Base-by-base conservation (phyloP, 2,797 vertebrate species). In the Ceryle rudis region DNA sequence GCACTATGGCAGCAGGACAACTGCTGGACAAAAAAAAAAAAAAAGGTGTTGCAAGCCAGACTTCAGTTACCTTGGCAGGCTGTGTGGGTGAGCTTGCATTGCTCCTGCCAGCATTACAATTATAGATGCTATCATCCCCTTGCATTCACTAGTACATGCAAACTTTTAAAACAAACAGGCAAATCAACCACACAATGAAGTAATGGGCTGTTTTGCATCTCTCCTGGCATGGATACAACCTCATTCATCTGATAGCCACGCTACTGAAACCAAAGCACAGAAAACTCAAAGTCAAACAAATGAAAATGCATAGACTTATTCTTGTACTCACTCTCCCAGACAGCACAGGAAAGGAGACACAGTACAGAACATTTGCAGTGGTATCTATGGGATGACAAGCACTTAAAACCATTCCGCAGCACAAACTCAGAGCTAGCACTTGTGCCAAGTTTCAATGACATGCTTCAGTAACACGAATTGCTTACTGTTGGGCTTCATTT, bases 81-180 rank as follows among this genome's bases (percentile, higher is more conserved):
- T 81, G 44, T 33, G 54, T 42, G 94, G 89, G 89, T 91, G 75
- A 96, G 81, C 72, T 69, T 78, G 94, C 86, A 75, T 33, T 0
- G 15, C 78, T 93, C 35, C 86, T 87, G 95, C 91, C 94, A 94
- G 90, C 78, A 55, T 78, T 55, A 71, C 89, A 81, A 92, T 94
- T 95, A 97, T 84, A 94, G 95, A 97, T 96, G 83, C 86, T 97
- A 96, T 97, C 95, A 94, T 79, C 71, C 83, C 88, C 81, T 81
- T 11, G 15, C 71, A 93, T 97, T 95, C 95, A 90, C 64, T 46
- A 93, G 47, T 90, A 95, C 94, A 97, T 89, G 88, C 95, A 96
- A 96, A 97, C 91, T 95, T 94, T 95, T 94, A 95, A 97, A 95
- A 96, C 91, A 97, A 97, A 97, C 96, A 96, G 93, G 95, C 93